Evolutionary conservation across 2,888 invertebrate species (phyloP).

Genomic region (Pyrgus malvae): DNA sequence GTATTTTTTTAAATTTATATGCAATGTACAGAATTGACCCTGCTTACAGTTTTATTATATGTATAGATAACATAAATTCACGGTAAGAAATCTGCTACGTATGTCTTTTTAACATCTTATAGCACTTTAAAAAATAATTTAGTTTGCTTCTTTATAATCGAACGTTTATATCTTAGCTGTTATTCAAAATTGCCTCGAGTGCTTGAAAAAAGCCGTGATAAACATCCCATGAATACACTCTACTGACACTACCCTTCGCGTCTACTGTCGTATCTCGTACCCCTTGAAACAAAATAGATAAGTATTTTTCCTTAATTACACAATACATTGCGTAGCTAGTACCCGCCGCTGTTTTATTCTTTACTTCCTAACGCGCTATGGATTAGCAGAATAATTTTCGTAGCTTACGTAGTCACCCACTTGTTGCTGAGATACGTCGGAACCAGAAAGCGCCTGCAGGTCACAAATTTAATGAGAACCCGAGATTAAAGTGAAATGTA

Average conservation of each 20-base stretch:
- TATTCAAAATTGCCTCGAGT: constrained; percentile 3
- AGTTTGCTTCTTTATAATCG: not conserved
- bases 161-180: not conserved
- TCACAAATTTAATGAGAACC: constrained; percentile 27
- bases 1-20: too few species aligned
- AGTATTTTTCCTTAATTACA: not conserved
- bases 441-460: constrained; percentile 32
- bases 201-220: constrained; percentile 13
- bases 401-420: constrained; percentile 21
- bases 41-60: too few species aligned
- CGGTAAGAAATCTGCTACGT: too few species aligned
- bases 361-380: not conserved
- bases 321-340: not conserved
- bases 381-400: not conserved
- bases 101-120: too few species aligned
- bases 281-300: not conserved
- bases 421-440: constrained; percentile 34
- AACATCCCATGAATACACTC: constrained; percentile 14
- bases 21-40: too few species aligned
- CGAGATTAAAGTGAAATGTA: constrained; percentile 2
- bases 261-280: not conserved
- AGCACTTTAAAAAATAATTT: not conserved
- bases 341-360: not conserved
- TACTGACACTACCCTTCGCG: not conserved
- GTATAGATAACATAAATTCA: too few species aligned